Evolutionary conservation across 2,888 invertebrate genomes (phyloP), one percentile per base, ranked within the genome.

Genomic region (Buathra laborator): DNA sequence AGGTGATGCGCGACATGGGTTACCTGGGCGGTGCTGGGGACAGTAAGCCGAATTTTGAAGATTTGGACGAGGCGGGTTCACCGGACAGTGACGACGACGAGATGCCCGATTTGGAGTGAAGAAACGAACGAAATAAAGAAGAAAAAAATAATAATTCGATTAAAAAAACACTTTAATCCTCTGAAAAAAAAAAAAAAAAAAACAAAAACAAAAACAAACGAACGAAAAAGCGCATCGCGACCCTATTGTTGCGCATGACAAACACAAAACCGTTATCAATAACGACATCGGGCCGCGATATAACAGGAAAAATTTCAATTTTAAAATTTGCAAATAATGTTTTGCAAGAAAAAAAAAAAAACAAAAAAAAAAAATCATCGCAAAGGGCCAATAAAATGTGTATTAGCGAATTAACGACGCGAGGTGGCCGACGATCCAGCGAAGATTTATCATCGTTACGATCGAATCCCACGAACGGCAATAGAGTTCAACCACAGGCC

Each of bases 1-100:
- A 95, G 94, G 96, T 97, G 96, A 96, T 97, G 94, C 95, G 95
- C 88, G 95, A 96, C 88, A 97, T 97, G 96, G 96, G 96, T 80
- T 96, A 96, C 83, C 91, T 95, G 67, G 95, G 94, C 56, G 92
- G 95, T 75, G 95, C 94, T 81, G 95, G 94, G 84, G 95, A 94
- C 87, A 95, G 94, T 46, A 97, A 96, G 94, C 96, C 96, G 78
- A 95, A 95, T 88, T 96, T 97, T 89, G 97, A 97, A 91, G 97
- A 97, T 92, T 94, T 97, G 90, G 96, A 96, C 88, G 96, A 95
- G 88, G 94, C 94, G 70, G 95, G 91, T 6, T 89, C 66, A 56
- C 83, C 87, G 14, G 93, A 93, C 81, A 93, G 93, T 77, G 94
- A 98, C 92, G 98, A 98, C 92, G 97, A 97, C 91, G 96, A 96